These are phyloP conservation scores for Scaeva pyrastri DNA, from an alignment of 2,888 invertebrate genomes.

Conservation along the genomic window DNA sequence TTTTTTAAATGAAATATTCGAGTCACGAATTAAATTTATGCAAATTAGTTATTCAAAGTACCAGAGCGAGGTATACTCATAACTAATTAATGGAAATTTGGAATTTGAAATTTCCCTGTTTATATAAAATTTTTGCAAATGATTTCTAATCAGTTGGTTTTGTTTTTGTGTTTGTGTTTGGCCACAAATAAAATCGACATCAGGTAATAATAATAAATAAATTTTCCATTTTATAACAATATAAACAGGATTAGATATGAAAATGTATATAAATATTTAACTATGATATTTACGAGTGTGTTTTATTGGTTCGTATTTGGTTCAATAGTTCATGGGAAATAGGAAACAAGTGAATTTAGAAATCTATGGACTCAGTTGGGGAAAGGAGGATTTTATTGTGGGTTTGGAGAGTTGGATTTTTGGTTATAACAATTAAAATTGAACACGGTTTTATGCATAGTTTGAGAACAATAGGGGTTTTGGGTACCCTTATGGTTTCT, in stretches of 20 bases:
- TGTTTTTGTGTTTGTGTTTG: background rate
- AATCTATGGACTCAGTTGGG: too few species aligned
- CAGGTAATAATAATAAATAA: constrained; percentile 1
- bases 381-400: too few species aligned
- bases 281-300: background rate
- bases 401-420: too few species aligned
- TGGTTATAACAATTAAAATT: too few species aligned
- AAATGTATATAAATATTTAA: constrained; percentile 10
- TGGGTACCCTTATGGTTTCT: too few species aligned
- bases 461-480: too few species aligned
- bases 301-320: too few species aligned
- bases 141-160: background rate
- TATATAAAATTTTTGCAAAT: constrained; percentile 5
- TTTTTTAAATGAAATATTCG: constrained; percentile 11
- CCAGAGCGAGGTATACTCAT: too few species aligned
- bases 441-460: too few species aligned
- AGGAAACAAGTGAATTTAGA: too few species aligned
- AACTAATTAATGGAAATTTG: constrained; percentile 30
- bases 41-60: constrained; percentile 21
- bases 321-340: too few species aligned
- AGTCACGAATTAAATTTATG: constrained; percentile 44
- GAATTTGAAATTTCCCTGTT: background rate
- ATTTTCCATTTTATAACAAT: constrained; percentile 18
- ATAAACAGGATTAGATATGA: constrained; percentile 11
- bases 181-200: constrained; percentile 8